phyloP scores from a whole-genome alignment of 2,888 invertebrate species.

The Galerucella pusilla region DNA sequence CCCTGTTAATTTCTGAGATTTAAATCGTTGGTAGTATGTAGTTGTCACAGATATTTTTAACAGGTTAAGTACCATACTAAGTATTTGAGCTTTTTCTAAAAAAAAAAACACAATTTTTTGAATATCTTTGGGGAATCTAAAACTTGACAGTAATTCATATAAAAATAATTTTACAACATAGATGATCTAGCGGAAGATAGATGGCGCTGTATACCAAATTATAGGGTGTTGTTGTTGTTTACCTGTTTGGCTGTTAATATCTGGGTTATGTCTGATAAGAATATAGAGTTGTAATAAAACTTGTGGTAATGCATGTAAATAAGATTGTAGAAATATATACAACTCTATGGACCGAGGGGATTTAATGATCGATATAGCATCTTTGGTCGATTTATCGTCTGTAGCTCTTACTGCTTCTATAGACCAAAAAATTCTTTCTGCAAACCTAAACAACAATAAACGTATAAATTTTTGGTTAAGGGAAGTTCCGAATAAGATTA shows the following conservation, averaged over 20 bases:
- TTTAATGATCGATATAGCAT: conserved; percentile 71
- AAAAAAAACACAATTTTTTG: conserved; percentile 52
- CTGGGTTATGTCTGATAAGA: conserved; percentile 70
- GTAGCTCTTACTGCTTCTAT: conserved; percentile 75
- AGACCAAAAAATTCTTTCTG: conserved; percentile 80
- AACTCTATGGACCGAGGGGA: conserved; percentile 78
- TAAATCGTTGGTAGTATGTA: conserved; percentile 79
- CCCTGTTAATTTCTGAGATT: conserved; percentile 80
- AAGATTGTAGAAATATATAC: conserved; percentile 82
- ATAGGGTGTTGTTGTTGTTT: conserved; percentile 5
- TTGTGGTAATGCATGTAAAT: conserved; percentile 81
- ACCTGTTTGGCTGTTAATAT: conserved; percentile 75
- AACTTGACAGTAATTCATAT: too few species aligned
- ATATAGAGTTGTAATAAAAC: conserved; percentile 74
- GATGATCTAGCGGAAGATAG: not conserved
- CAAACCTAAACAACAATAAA: conserved; percentile 68
- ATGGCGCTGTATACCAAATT: not conserved
- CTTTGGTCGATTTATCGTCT: conserved; percentile 71
- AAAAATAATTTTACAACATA: too few species aligned
- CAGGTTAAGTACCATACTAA: conserved; percentile 75
- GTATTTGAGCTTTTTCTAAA: conserved; percentile 74
- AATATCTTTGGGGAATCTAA: too few species aligned
- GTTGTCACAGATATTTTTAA: conserved; percentile 78
- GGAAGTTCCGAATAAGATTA: too few species aligned
- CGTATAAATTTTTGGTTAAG: not conserved